phyloP scores from a whole-genome alignment of 2,113 vertebrate species.

The Percopsis transmontana region DNA sequence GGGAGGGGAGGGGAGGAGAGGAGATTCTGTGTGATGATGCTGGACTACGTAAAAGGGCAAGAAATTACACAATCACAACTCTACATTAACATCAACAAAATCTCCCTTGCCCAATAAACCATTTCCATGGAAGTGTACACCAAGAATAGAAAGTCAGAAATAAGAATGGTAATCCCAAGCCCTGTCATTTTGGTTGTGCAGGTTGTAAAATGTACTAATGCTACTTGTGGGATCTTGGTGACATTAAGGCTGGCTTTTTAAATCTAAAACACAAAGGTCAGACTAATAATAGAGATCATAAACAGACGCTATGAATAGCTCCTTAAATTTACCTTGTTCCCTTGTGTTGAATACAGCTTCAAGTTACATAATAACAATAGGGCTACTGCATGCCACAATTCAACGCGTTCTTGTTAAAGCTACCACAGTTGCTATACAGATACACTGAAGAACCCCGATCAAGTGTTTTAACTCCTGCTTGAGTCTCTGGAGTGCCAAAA shows the following conservation, averaged over 20 bases:
- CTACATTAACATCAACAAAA: not conserved
- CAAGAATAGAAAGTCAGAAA: not conserved
- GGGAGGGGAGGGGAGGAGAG: not conserved
- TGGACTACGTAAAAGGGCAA: not conserved
- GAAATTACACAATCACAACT: not conserved
- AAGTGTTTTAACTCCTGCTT: not conserved
- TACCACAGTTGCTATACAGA: not conserved
- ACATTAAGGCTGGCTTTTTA: constrained; percentile 29
- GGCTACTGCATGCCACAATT: no score
- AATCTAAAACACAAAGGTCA: constrained; percentile 22
- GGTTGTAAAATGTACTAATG: constrained; percentile 9
- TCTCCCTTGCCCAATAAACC: not conserved
- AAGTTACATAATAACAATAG: not conserved
- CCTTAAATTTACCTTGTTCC: not conserved
- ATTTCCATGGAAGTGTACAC: not conserved
- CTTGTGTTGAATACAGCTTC: constrained; percentile 4
- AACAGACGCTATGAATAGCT: not conserved
- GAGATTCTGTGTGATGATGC: not conserved
- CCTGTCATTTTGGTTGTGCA: constrained; percentile 1
- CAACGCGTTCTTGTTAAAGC: not conserved
- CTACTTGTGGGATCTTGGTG: constrained; percentile 3
- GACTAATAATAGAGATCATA: not conserved
- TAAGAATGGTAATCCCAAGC: not conserved
- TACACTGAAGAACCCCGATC: not conserved
- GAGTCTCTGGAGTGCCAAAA: not conserved